These are phyloP conservation scores for Parazoanthus atlanticus DNA, from an alignment of 92 coral and sea anemone genomes.

Conservation along the genomic window DNA sequence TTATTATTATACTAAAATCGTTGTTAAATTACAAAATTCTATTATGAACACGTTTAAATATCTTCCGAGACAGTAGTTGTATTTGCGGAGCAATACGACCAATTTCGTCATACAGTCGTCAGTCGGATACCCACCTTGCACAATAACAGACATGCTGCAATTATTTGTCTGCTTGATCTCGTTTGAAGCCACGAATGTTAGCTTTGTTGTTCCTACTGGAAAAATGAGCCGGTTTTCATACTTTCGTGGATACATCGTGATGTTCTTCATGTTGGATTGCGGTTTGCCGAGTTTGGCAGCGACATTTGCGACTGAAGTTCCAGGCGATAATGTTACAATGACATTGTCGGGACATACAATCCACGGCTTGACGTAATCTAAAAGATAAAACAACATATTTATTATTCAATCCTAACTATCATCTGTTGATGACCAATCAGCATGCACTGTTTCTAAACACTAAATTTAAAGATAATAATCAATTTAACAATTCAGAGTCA, in stretches of 20 bases:
- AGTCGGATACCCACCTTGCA: constrained; percentile 52
- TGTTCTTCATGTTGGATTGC: constrained; percentile 56
- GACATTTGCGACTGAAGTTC: constrained; percentile 50
- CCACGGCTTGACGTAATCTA: constrained; percentile 73
- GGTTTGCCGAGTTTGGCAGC: constrained; percentile 55
- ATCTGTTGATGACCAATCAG: neutral
- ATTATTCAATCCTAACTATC: neutral
- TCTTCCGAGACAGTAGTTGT: too few relatives aligned
- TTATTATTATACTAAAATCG: too few relatives aligned
- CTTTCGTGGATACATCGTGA: constrained; percentile 63
- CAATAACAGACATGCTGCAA: constrained; percentile 51
- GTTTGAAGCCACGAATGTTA: constrained; percentile 69
- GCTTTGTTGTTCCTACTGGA: constrained; percentile 59
- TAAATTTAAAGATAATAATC: too few relatives aligned
- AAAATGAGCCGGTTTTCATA: constrained; percentile 47
- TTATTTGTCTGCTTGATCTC: constrained; percentile 56
- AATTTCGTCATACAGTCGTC: neutral
- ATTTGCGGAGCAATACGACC: too few relatives aligned
- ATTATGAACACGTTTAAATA: too few relatives aligned
- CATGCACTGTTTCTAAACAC: neutral
- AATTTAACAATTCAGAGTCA: too few relatives aligned
- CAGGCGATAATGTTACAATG: constrained; percentile 40
- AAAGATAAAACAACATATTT: neutral
- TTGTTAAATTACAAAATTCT: too few relatives aligned
- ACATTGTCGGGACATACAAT: constrained; percentile 57